A percentile compares a stretch with the other conserved stretches of the same genome.
These are phyloP conservation scores for Lycia hirtaria DNA, from an alignment of 2,888 invertebrate genomes.

Conservation along the genomic window DNA sequence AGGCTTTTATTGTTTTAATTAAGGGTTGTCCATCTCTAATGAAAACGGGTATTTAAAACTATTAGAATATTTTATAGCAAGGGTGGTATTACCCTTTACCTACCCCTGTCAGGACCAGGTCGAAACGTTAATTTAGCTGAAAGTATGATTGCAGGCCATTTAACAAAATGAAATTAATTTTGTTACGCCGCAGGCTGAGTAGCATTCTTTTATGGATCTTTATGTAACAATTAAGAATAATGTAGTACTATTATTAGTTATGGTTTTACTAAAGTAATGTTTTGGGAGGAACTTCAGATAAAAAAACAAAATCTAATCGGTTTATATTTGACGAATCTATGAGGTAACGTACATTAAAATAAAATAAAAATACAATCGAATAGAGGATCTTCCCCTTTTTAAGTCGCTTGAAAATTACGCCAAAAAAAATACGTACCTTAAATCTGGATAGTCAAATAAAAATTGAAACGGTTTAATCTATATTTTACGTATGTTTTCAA, in stretches of 20 bases:
- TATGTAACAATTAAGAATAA: conserved; percentile 22
- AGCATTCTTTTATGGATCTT: conserved; percentile 27
- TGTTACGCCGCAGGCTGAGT: conserved; percentile 34
- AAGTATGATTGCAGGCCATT: conserved; percentile 72
- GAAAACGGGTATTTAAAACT: conserved; percentile 79
- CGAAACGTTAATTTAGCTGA: conserved; percentile 74
- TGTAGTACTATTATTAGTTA: background rate
- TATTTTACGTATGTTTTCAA: conserved; percentile 64
- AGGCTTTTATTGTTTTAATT: conserved; percentile 67
- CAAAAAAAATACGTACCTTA: conserved; percentile 24
- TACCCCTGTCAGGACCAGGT: conserved; percentile 60
- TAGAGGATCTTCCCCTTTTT: too few species aligned
- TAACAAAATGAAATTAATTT: conserved; percentile 61
- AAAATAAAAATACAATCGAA: too few species aligned
- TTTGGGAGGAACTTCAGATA: too few species aligned
- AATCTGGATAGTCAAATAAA: too few species aligned
- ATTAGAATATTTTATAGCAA: conserved; percentile 75
- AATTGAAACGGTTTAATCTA: conserved; percentile 44
- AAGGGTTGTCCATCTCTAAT: conserved; percentile 74
- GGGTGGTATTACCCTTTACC: conserved; percentile 58
- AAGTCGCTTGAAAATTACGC: too few species aligned
- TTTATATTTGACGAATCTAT: too few species aligned
- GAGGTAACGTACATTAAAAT: too few species aligned
- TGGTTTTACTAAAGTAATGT: too few species aligned
- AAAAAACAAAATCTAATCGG: too few species aligned